Evolutionary conservation across 2,888 invertebrate species (phyloP).

Genomic region (Xylota sylvarum): DNA sequence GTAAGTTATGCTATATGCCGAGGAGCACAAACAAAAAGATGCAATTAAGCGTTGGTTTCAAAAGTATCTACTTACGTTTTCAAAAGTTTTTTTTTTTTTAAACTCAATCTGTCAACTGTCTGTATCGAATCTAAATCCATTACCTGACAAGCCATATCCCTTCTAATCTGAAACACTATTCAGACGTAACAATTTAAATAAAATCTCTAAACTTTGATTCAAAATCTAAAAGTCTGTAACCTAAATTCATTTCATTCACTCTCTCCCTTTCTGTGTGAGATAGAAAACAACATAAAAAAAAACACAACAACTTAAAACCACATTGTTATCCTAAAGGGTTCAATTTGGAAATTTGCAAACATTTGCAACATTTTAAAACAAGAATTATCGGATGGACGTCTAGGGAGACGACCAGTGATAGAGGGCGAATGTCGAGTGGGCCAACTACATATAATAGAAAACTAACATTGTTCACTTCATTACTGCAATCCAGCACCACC

Average conservation of each 20-base stretch:
- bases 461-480: constrained; percentile 76
- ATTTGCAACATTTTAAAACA: constrained; percentile 64
- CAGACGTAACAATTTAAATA: constrained; percentile 36
- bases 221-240: constrained; percentile 28
- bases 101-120: too few relatives aligned
- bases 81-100: too few relatives aligned
- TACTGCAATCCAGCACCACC: constrained; percentile 54
- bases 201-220: constrained; percentile 37
- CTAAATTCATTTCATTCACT: constrained; percentile 2
- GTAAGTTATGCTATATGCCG: background rate
- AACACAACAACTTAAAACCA: constrained; percentile 50
- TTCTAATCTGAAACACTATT: background rate
- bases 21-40: too few relatives aligned
- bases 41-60: too few relatives aligned
- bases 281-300: background rate
- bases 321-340: constrained; percentile 64
- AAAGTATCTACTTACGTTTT: too few relatives aligned
- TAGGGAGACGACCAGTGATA: constrained; percentile 19
- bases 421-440: constrained; percentile 15
- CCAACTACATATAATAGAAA: constrained; percentile 57
- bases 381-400: constrained; percentile 52
- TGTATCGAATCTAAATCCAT: too few relatives aligned
- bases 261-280: background rate
- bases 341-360: constrained; percentile 66
- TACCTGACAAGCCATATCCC: background rate